Evolutionary conservation across 1,140 invertebrate species (phyloP).

Genomic region (Centruroides vittatus): DNA sequence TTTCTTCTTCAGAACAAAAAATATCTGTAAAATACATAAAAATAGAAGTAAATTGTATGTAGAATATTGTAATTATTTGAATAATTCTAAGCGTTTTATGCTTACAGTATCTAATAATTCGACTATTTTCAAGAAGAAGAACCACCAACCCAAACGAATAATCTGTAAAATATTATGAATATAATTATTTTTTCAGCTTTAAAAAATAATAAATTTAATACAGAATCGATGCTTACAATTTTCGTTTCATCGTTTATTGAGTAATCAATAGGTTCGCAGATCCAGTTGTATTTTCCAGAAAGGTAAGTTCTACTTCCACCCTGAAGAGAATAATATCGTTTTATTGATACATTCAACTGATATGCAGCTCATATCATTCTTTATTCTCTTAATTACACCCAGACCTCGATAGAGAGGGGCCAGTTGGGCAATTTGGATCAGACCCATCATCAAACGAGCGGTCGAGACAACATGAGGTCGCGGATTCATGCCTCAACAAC

Average conservation of each 20-base stretch:
- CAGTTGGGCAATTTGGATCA: too few species aligned
- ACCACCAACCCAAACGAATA: conserved; percentile 85
- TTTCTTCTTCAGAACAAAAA: conserved; percentile 83
- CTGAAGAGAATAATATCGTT: conserved; percentile 11
- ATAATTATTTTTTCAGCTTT: neutral
- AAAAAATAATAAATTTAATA: neutral
- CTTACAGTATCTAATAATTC: conserved; percentile 87
- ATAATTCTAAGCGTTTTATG: neutral
- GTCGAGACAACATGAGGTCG: too few species aligned
- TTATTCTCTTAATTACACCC: too few species aligned
- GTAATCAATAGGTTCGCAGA: conserved; percentile 83
- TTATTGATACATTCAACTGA: too few species aligned
- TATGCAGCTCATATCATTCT: too few species aligned
- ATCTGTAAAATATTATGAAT: conserved; percentile 43
- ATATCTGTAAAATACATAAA: conserved; percentile 42
- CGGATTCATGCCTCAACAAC: too few species aligned
- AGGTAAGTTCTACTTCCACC: conserved; percentile 20
- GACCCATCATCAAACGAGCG: too few species aligned
- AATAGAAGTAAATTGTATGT: neutral
- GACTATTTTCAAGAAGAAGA: conserved; percentile 89
- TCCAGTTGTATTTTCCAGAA: conserved; percentile 49
- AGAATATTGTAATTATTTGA: too few species aligned
- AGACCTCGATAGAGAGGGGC: too few species aligned
- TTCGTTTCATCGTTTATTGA: conserved; percentile 54
- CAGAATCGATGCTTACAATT: conserved; percentile 43